Evolutionary conservation across 2,113 vertebrate species (phyloP), one percentile per base, ranked within the genome.

Genomic region (Polyodon spathula): DNA sequence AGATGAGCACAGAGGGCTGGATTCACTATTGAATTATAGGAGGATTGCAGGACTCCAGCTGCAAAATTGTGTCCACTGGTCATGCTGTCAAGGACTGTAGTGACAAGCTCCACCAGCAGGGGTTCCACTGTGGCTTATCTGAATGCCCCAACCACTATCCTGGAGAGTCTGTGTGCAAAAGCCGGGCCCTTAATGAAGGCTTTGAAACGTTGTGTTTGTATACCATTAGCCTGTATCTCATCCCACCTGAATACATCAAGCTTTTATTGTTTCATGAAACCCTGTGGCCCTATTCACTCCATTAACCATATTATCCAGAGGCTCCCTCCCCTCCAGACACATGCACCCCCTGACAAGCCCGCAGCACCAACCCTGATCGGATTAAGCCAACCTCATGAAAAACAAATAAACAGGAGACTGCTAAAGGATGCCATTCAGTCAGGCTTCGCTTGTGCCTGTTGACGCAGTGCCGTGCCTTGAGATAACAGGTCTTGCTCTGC

Each of bases 131-230:
- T 27, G 27, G 27, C 27, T 27, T 27, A 27, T 27, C 27, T 27
- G 27, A 27, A 27, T 27, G 27, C 27, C 27, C 27, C 27, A 27
- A 27, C 27, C 27, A 27, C 27, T 27, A 27, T 27, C 1, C 27
- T 27, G 27, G 27, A 27, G 27, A 27, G 3, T 27, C 27, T 27
- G 3, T 27, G 2, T 27, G 27, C 27, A 27, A 46, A 46, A 5
- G 4, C 8, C 11, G 16, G 51, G 14, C 12, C n/a, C 51, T 55
- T 55, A 55, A 55, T 55, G 5, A 61, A 41, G 41, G 68, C 60
- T 64, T 46, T 63, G 54, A 60, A 15, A 63, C 48, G 64, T 40
- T 53, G 40, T 65, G 62, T 71, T 67, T 67, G 42, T 59, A 63
- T 64, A 61, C 64, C 57, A 69, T 71, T 56, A 65, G 59, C 40